These are phyloP conservation scores for Burhinus oedicnemus DNA, from an alignment of 2,113 vertebrate species.

Conservation along the genomic window DNA sequence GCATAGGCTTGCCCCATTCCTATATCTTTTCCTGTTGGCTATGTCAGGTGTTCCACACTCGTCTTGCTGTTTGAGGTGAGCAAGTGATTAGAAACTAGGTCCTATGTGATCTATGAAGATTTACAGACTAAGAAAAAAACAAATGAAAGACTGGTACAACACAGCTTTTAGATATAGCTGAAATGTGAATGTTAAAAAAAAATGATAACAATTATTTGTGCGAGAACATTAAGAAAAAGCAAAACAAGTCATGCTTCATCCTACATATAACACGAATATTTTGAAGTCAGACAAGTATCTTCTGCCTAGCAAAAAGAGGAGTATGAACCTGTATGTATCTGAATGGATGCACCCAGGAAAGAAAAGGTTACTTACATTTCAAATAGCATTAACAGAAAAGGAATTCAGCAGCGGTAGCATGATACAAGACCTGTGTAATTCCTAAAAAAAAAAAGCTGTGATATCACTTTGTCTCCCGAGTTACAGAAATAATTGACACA, in stretches of 20 bases:
- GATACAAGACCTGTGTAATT: background rate
- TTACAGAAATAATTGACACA: background rate
- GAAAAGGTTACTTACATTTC: background rate
- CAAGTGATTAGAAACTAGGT: background rate
- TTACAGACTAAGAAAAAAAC: background rate
- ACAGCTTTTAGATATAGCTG: background rate
- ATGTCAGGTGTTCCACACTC: background rate
- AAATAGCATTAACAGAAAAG: background rate
- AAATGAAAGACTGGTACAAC: background rate
- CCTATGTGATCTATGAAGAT: background rate
- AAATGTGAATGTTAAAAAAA: background rate
- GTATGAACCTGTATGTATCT: background rate
- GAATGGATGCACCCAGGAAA: background rate
- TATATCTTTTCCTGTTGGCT: background rate
- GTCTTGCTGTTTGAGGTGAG: background rate
- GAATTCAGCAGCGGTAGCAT: background rate
- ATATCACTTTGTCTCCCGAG: background rate
- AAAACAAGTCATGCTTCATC: background rate
- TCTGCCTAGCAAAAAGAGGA: background rate
- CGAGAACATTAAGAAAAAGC: background rate
- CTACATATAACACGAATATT: background rate
- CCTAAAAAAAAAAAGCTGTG: background rate
- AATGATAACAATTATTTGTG: background rate
- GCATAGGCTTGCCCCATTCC: background rate
- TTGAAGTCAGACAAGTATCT: background rate